Evolutionary conservation across 1,140 invertebrate species (phyloP), one percentile per base, ranked within the genome.

Genomic region (Drosophila nannoptera): DNA sequence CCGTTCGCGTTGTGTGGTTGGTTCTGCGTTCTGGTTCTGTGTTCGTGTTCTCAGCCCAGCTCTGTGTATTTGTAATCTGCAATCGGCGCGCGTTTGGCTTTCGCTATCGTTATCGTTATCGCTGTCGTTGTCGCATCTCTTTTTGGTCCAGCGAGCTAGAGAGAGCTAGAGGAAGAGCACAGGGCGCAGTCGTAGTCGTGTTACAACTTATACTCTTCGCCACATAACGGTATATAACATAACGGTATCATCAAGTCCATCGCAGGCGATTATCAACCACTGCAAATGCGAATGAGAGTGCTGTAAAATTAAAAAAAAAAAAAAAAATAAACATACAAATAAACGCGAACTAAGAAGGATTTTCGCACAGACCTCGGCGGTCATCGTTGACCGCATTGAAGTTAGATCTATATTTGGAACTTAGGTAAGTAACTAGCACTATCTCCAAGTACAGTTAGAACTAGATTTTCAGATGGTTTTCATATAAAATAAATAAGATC

Each of bases 1-100:
- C 72, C 73, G 80, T 82, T 82, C 78, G 69, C 31, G 58, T 52
- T 60, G 64, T 72, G 53, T 43, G 40, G 40, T 22, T 22, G 67
- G 77, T 58, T 75, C 73, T 73, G 32, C 66, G 59, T 55, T 63
- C 61, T 40, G 12, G 60, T 53, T 16, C 50, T 38, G 33, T 49
- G 46, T 65, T 65, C 77, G 43, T 11, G 29, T 12, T 6, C 14
- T 22, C 38, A 31, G n/a, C 12, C 38, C 36, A 54, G 60, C 33
- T 16, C 50, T 38, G 33, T 38, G 40, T 35, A 55, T 54, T 46
- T 62, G 42, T 22, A 11, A 49, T 11, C 61, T 36, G 56, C 16
- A n/a, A 52, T 40, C 33, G 67, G 31, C 63, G 62, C 68, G 62
- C 48, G 40, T 11, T 53, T 70, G 29, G 54, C 29, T 31, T 8